Evolutionary conservation across 2,797 vertebrate species (phyloP), one percentile per base, ranked within the genome.

Genomic region (Cryptoblepharus egeriae): DNA sequence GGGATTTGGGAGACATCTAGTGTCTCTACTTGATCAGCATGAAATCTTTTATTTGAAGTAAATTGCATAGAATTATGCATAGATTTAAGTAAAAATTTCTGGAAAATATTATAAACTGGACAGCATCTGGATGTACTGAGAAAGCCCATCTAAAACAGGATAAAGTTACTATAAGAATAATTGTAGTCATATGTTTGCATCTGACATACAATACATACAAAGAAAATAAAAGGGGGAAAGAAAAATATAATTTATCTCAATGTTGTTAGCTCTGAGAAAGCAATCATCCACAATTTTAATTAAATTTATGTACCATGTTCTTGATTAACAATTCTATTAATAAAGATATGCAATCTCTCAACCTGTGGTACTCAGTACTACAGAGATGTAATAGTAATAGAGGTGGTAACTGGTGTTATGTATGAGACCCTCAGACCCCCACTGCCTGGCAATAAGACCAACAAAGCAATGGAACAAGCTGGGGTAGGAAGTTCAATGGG

Each of bases 1-100:
- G 86, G 85, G 80, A 93, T 90, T 85, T 93, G 91, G 92, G 79
- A 64, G 83, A 94, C 94, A 94, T 85, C 93, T 95, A 94, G 91
- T 93, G 93, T 95, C 92, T 85, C 82, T 84, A 88, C 88, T 75
- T 89, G 68, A 83, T 20, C 70, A 22, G 71, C 86, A 84, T 30
- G 35, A 37, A 37, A 84, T 68, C 73, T 75, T 69, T 82, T 83
- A 75, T 58, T 1, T 81, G 35, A 58, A 16, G 1, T 61, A 73
- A 88, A 32, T 1, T 75, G 6, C 37, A 83, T 28, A 83, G 4
- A 77, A 16, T 57, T 68, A 85, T 84, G 77, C 67, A n/a, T 77
- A 88, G 20, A 3, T 79, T 2, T 11, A 49, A 28, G 18, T 78
- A 45, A 58, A 80, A 84, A 80, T 30, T 20, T 7, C 10, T 35